These are phyloP conservation scores for Uloborus plumipes DNA, from an alignment of 2,888 invertebrate species.

Conservation along the genomic window DNA sequence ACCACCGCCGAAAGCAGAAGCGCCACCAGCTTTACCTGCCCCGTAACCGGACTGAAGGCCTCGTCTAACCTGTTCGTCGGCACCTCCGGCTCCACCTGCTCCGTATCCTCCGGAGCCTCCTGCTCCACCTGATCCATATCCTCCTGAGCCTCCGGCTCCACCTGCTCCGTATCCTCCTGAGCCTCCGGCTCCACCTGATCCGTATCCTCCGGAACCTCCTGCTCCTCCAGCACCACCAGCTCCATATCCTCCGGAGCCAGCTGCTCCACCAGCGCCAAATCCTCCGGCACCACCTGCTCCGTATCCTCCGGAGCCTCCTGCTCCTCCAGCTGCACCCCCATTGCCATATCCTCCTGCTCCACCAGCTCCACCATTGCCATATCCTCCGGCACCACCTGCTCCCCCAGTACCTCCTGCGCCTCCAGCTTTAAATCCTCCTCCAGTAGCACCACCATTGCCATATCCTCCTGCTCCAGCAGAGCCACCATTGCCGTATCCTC, in stretches of 20 bases:
- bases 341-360: constrained; percentile 12
- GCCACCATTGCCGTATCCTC: constrained; percentile 13
- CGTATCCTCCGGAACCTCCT: constrained; percentile 8
- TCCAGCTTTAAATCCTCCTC: constrained; percentile 8
- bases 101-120: constrained; percentile 36
- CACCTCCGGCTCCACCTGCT: constrained; percentile 49
- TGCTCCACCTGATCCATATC: constrained; percentile 47
- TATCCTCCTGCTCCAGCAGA: constrained; percentile 38
- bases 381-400: constrained; percentile 27
- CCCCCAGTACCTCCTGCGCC: constrained; percentile 26
- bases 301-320: not conserved
- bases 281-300: constrained; percentile 38
- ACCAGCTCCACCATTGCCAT: constrained; percentile 19
- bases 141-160: constrained; percentile 41
- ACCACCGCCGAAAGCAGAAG: constrained; percentile 43
- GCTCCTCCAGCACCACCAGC: constrained; percentile 19
- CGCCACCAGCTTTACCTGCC: constrained; percentile 49
- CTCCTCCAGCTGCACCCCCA: constrained; percentile 26
- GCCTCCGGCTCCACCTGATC: constrained; percentile 16
- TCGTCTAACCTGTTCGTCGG: constrained; percentile 52
- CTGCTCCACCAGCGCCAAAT: constrained; percentile 18
- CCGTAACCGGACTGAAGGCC: constrained; percentile 38
- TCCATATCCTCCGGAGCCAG: constrained; percentile 30
- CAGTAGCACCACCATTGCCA: constrained; percentile 41
- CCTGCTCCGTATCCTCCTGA: constrained; percentile 25